A percentile compares a stretch with the other conserved stretches of the same genome.
These are phyloP conservation scores for Melanerpes aurifrons DNA, from an alignment of 2,113 vertebrate species.

Conservation along the genomic window DNA sequence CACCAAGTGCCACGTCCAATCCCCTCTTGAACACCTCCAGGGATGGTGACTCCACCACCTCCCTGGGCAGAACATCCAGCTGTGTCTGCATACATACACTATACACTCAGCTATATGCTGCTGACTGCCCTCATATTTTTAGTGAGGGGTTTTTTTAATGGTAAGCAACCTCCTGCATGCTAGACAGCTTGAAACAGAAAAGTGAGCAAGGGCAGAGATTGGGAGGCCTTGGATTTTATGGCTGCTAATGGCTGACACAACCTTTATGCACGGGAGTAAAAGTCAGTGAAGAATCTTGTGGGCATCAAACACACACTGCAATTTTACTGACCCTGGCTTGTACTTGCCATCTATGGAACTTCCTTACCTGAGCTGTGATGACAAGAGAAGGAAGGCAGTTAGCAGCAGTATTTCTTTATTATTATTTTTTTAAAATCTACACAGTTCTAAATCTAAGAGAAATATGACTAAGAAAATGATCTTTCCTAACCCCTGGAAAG, in stretches of 20 bases:
- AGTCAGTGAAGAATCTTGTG: background rate
- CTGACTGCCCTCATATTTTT: background rate
- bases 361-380: background rate
- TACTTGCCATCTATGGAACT: background rate
- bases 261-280: background rate
- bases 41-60: too few relatives aligned
- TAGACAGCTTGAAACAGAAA: background rate
- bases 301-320: background rate
- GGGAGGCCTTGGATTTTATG: background rate
- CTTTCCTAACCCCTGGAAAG: slow-evolving; percentile 36
- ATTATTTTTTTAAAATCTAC: background rate
- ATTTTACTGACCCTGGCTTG: background rate
- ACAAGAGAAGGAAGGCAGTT: background rate
- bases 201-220: background rate
- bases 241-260: background rate
- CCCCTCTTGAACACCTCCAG: too few relatives aligned
- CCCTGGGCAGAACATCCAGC: too few relatives aligned
- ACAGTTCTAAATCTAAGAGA: slow-evolving; percentile 39
- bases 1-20: too few relatives aligned
- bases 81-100: background rate
- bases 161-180: background rate
- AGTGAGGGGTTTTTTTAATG: slow-evolving; percentile 14
- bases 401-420: background rate
- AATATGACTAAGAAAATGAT: slow-evolving; percentile 50
- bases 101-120: background rate